Evolutionary conservation across 2,113 vertebrate species (phyloP).

Genomic region (Smithornis capensis): DNA sequence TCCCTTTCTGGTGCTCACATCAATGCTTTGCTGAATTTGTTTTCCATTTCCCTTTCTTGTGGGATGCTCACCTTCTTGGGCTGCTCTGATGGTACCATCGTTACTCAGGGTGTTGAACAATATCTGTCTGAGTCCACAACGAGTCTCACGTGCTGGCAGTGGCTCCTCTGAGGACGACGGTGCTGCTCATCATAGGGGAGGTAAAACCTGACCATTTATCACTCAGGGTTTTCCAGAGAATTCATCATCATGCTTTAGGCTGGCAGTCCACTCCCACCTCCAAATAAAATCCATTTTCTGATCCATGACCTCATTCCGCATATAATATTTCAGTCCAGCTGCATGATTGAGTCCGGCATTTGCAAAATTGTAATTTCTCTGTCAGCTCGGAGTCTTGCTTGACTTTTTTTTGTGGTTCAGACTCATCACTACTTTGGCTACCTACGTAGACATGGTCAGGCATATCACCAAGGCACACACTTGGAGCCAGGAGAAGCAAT

Average conservation of each 20-base stretch:
- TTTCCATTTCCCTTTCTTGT: not conserved
- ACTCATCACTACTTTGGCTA: conserved; percentile 49
- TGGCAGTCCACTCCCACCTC: conserved; percentile 22
- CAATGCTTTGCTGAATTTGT: not conserved
- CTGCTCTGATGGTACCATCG: not conserved
- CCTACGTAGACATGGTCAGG: conserved; percentile 15
- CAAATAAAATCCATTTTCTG: conserved; percentile 53
- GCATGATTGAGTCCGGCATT: not conserved
- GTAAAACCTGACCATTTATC: not conserved
- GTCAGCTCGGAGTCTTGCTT: conserved; percentile 15
- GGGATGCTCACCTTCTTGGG: conserved; percentile 8
- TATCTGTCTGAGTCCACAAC: not conserved
- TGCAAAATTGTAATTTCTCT: conserved; percentile 23
- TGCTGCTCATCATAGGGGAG: not conserved
- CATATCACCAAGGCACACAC: not conserved
- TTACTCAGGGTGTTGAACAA: not conserved
- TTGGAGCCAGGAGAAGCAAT: conserved; percentile 56
- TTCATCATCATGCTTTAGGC: conserved; percentile 10
- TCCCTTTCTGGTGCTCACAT: not conserved
- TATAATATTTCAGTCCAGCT: conserved; percentile 52
- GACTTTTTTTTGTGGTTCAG: not conserved
- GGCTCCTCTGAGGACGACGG: not conserved
- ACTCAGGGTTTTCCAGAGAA: not conserved
- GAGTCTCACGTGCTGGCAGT: not conserved
- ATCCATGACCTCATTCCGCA: conserved; percentile 53